Conservation (phyloP, 2,888 invertebrate genomes). For the Drosophila diplacantha region DNA sequence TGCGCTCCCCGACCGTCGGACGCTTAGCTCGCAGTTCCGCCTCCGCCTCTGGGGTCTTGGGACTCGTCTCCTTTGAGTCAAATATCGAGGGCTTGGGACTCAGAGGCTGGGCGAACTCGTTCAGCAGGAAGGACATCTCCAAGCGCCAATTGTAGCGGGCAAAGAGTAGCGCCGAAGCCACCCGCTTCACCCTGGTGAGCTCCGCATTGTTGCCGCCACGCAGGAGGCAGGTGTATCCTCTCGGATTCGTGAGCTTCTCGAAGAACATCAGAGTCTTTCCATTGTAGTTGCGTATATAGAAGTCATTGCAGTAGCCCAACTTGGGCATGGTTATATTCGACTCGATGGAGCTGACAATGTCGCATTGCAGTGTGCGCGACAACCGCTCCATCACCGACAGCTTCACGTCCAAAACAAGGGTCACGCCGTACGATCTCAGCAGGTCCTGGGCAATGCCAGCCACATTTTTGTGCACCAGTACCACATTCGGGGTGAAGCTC, state of each 20-base stretch:
- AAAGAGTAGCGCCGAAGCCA: conserved; percentile 87
- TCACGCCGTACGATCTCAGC: conserved; percentile 87
- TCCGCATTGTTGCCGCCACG: conserved; percentile 89
- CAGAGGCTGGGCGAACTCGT: conserved; percentile 89
- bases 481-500: conserved; percentile 89
- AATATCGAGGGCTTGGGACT: conserved; percentile 79
- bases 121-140: conserved; percentile 93
- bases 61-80: conserved; percentile 77
- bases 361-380: conserved; percentile 88
- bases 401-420: conserved; percentile 92
- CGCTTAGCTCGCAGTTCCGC: conserved; percentile 45
- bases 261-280: conserved; percentile 95
- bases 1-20: conserved; percentile 61
- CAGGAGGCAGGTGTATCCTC: conserved; percentile 92
- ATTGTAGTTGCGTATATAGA: conserved; percentile 83
- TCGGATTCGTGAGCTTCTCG: conserved; percentile 90
- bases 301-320: conserved; percentile 90
- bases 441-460: conserved; percentile 92
- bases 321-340: conserved; percentile 89
- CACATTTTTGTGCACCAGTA: conserved; percentile 93
- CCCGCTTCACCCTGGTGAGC: conserved; percentile 88
- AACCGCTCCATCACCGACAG: conserved; percentile 87
- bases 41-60: conserved; percentile 58
- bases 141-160: conserved; percentile 90
- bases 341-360: conserved; percentile 91